Conservation (phyloP, 2,888 invertebrate genomes). For the Galerucella pusilla region DNA sequence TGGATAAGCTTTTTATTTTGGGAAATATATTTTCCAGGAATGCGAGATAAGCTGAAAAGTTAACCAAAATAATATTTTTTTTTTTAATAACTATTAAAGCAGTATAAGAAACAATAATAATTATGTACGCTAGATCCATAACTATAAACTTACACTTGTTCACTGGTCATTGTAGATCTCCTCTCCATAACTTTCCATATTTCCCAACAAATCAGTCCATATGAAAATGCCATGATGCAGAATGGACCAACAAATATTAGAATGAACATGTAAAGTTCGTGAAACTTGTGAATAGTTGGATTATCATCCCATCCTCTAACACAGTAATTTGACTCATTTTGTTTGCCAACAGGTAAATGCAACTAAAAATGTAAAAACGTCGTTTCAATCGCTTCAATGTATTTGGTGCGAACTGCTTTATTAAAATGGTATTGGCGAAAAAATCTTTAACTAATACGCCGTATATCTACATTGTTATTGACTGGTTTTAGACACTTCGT, state of each 20-base stretch:
- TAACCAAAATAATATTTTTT: not conserved
- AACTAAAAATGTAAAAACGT: conserved; percentile 51
- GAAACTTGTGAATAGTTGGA: conserved; percentile 65
- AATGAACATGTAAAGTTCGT: conserved; percentile 74
- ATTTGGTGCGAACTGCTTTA: too few species aligned
- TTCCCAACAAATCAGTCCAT: conserved; percentile 74
- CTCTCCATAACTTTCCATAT: conserved; percentile 73
- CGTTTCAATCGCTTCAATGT: not conserved
- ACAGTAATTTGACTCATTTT: conserved; percentile 69
- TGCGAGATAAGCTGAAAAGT: conserved; percentile 43
- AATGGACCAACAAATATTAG: conserved; percentile 73
- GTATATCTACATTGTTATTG: too few species aligned
- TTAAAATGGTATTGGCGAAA: too few species aligned
- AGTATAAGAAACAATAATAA: too few species aligned
- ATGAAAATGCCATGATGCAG: conserved; percentile 74
- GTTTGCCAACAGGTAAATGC: conserved; percentile 56
- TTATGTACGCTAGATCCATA: too few species aligned
- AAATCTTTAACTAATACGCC: too few species aligned
- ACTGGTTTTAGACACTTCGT: too few species aligned
- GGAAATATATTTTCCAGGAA: conserved; percentile 36
- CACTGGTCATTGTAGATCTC: conserved; percentile 70
- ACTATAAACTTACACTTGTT: conserved; percentile 63
- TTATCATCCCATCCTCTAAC: conserved; percentile 67
- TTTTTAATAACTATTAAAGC: not conserved
- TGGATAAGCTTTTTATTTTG: conserved; percentile 29